Conservation (phyloP, 2,113 vertebrate species). For the Melanerpes formicivorus region DNA sequence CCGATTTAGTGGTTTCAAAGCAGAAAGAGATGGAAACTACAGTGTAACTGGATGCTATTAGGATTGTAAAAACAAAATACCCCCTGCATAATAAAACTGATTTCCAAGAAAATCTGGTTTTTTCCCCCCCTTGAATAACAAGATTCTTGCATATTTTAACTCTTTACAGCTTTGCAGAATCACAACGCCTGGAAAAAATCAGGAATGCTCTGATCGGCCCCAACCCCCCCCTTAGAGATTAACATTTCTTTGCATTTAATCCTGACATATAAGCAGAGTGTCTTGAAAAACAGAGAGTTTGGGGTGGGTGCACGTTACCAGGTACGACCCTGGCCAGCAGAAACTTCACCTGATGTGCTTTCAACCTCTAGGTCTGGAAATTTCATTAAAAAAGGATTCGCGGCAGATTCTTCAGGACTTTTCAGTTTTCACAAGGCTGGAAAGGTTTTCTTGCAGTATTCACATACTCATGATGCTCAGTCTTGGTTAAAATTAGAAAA, state of each 20-base stretch:
- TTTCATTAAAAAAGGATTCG: slow-evolving; percentile 64
- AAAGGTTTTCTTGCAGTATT: slow-evolving; percentile 53
- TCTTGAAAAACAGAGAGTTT: not conserved
- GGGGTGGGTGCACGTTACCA: not conserved
- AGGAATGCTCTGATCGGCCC: not conserved
- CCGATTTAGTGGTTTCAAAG: not conserved
- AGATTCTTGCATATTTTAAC: slow-evolving; percentile 7
- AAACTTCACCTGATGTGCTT: slow-evolving; percentile 47
- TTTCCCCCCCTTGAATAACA: not conserved
- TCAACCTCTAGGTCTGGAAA: slow-evolving; percentile 56
- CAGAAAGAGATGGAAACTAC: not conserved
- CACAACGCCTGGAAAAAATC: not conserved
- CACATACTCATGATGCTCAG: slow-evolving; percentile 42
- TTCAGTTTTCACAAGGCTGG: slow-evolving; percentile 27
- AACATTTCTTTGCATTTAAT: slow-evolving; percentile 26
- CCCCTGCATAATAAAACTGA: not conserved
- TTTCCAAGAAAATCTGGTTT: not conserved
- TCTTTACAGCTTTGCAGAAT: not conserved
- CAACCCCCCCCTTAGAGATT: not conserved
- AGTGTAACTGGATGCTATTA: not conserved
- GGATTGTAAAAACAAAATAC: not conserved
- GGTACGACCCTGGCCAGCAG: not conserved
- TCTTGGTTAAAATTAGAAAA: slow-evolving; percentile 63
- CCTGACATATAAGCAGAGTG: not conserved
- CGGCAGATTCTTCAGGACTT: slow-evolving; percentile 39